phyloP scores from a whole-genome alignment of 2,888 invertebrate species.

The Abrostola triplasia region DNA sequence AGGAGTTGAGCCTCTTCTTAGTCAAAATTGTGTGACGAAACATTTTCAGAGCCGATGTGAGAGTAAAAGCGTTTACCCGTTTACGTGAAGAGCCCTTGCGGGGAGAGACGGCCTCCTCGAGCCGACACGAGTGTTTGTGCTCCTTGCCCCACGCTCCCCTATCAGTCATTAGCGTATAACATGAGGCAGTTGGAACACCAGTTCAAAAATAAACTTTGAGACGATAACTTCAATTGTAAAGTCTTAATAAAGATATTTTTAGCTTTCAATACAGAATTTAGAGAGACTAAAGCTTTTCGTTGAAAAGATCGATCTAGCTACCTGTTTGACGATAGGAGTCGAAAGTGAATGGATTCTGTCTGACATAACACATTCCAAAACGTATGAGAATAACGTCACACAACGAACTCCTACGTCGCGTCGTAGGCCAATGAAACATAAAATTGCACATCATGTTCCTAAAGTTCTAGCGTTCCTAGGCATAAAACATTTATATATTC shows the following conservation, averaged over 20 bases:
- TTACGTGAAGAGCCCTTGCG: constrained; percentile 66
- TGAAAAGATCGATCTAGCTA: too few species aligned
- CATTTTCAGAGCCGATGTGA: constrained; percentile 61
- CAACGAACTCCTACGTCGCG: constrained; percentile 13
- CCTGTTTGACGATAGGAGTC: too few species aligned
- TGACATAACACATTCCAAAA: constrained; percentile 24
- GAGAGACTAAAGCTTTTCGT: too few species aligned
- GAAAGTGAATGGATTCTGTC: too few species aligned
- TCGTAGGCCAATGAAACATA: constrained; percentile 20
- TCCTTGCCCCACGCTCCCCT: constrained; percentile 56
- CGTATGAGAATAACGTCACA: constrained; percentile 25
- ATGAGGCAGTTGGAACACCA: background rate
- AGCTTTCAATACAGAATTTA: too few species aligned
- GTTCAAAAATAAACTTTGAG: background rate
- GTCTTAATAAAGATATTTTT: background rate
- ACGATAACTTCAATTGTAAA: background rate
- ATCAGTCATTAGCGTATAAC: constrained; percentile 52
- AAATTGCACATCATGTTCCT: constrained; percentile 20
- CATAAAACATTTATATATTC: constrained; percentile 63
- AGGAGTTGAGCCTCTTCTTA: constrained; percentile 13
- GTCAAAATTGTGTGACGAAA: constrained; percentile 67
- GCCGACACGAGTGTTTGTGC: constrained; percentile 64
- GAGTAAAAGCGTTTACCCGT: constrained; percentile 65
- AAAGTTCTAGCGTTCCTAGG: constrained; percentile 26
- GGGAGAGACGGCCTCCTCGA: constrained; percentile 57